Percentiles rank a stretch among this genome's conserved stretches.
Conservation (phyloP, 2,888 invertebrate species). For the Baronia brevicornis region DNA sequence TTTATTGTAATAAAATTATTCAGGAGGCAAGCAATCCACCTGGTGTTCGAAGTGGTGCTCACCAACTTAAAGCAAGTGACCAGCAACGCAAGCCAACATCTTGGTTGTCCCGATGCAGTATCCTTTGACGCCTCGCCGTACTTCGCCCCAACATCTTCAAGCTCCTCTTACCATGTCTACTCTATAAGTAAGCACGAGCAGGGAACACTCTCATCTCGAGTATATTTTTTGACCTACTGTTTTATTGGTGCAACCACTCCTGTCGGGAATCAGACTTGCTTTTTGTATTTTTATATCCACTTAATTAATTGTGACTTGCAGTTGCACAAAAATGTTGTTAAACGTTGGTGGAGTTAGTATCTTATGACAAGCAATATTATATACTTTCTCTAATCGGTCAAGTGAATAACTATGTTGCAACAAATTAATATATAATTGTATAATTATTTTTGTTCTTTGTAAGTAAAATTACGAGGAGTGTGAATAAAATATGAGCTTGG, state of each 20-base stretch:
- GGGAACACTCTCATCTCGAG: conserved; percentile 42
- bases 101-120: conserved; percentile 90
- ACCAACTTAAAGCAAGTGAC: conserved; percentile 86
- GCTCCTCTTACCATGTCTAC: conserved; percentile 24
- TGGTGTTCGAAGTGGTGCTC: conserved; percentile 80
- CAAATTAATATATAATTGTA: too few relatives aligned
- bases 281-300: conserved; percentile 74
- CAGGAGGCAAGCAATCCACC: conserved; percentile 94
- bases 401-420: too few relatives aligned
- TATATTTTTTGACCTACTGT: conserved; percentile 63
- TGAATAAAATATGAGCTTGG: conserved; percentile 18
- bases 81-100: conserved; percentile 87
- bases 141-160: too few relatives aligned
- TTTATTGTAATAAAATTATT: neutral
- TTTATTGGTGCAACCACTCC: conserved; percentile 53
- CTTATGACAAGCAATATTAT: too few relatives aligned
- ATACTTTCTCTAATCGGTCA: too few relatives aligned
- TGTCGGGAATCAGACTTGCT: conserved; percentile 57
- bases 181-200: conserved; percentile 24
- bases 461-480: too few relatives aligned
- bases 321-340: conserved; percentile 16
- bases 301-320: conserved; percentile 24
- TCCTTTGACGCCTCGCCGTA: conserved; percentile 84
- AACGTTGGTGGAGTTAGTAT: too few relatives aligned
- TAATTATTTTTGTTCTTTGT: too few relatives aligned